A percentile compares a stretch with the other conserved stretches of the same genome.
phyloP scores from a whole-genome alignment of 2,797 vertebrate genomes.

The Eleutherodactylus coqui region DNA sequence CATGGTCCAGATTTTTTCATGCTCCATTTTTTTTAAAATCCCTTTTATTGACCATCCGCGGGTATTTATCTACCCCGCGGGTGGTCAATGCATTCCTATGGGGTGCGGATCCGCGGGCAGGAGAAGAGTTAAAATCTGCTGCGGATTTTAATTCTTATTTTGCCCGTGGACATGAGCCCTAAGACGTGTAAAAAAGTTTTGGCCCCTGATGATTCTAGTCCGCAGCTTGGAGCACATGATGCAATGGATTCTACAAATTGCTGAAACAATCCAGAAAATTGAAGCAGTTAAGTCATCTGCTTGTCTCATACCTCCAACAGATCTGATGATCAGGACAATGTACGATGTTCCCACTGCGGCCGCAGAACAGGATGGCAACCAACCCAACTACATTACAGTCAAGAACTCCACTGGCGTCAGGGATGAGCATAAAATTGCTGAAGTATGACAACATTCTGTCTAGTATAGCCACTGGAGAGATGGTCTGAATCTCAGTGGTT shows the following conservation, averaged over 20 bases:
- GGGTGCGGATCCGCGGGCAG: too few species aligned
- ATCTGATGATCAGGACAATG: not conserved
- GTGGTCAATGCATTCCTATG: too few species aligned
- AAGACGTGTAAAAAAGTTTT: not conserved
- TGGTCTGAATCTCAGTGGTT: too few species aligned
- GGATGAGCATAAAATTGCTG: not conserved
- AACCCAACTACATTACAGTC: not conserved
- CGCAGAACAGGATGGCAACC: not conserved
- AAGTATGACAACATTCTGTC: not conserved
- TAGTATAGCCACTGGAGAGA: not conserved
- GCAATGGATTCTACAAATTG: not conserved
- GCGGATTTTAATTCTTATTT: too few species aligned
- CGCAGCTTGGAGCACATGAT: not conserved
- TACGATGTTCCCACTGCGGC: not conserved
- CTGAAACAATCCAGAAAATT: not conserved
- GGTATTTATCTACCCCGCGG: too few species aligned
- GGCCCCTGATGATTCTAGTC: not conserved
- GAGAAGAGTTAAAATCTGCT: too few species aligned
- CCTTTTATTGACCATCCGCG: too few species aligned
- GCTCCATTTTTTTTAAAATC: too few species aligned
- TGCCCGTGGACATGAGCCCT: too few species aligned
- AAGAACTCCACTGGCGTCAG: not conserved
- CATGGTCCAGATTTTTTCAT: too few species aligned
- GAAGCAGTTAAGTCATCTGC: not conserved
- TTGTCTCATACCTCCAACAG: not conserved